A percentile compares a stretch with the other conserved stretches of the same genome.
Evolutionary conservation across 2,113 vertebrate genomes (phyloP).

Genomic region (Suncus etruscus): DNA sequence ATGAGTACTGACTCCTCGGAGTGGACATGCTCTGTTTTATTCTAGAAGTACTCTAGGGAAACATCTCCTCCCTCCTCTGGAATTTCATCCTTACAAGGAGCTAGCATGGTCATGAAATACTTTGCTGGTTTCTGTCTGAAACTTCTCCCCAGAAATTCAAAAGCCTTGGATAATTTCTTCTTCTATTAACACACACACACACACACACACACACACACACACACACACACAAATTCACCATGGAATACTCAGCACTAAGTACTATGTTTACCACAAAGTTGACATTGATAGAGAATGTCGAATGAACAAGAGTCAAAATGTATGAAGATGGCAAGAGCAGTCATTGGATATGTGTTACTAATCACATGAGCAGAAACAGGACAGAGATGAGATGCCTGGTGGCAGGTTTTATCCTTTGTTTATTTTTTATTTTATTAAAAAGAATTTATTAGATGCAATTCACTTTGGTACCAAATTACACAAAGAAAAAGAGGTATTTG

Average conservation of each 20-base stretch:
- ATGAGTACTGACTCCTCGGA: neutral
- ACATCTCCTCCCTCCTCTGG: neutral
- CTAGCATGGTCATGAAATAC: neutral
- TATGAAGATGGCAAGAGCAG: slow-evolving; percentile 3
- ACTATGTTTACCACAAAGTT: neutral
- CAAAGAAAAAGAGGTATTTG: neutral
- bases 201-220: too few species aligned
- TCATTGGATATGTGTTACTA: neutral
- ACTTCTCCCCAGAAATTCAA: neutral
- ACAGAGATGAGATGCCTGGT: slow-evolving; percentile 1
- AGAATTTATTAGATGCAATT: neutral
- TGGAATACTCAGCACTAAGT: neutral
- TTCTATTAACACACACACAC: neutral
- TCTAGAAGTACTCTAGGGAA: neutral
- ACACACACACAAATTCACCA: neutral
- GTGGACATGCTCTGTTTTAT: neutral
- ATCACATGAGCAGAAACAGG: slow-evolving; percentile 1
- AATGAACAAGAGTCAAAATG: slow-evolving; percentile 18
- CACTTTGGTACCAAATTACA: neutral
- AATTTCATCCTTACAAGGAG: neutral
- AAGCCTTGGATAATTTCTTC: slow-evolving; percentile 45
- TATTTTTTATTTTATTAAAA: neutral
- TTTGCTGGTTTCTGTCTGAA: slow-evolving; percentile 60
- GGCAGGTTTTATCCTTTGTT: neutral
- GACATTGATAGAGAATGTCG: neutral